phyloP scores from a whole-genome alignment of 1,140 invertebrate species.

The Atta texana region DNA sequence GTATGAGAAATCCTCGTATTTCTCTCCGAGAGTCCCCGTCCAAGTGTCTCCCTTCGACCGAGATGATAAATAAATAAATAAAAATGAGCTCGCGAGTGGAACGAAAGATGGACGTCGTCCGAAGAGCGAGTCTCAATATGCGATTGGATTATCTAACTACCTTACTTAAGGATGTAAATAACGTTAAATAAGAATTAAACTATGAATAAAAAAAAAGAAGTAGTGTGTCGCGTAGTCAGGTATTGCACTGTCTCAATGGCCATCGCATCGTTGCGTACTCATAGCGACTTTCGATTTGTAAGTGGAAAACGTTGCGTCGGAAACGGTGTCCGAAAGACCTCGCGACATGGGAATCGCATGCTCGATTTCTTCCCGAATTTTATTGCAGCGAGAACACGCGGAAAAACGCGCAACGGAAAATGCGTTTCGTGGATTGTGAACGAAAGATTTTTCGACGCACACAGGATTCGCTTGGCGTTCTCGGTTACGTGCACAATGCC shows the following conservation, averaged over 20 bases:
- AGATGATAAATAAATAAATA: conserved; percentile 62
- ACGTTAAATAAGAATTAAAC: conserved; percentile 53
- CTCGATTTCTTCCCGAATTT: not conserved
- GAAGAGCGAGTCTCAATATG: conserved; percentile 23
- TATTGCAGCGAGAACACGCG: not conserved
- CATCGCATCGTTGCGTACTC: conserved; percentile 27
- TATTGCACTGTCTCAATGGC: conserved; percentile 68
- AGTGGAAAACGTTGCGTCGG: not conserved
- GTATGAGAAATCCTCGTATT: not conserved
- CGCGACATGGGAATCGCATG: not conserved
- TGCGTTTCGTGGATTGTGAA: not conserved
- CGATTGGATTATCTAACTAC: conserved; percentile 37
- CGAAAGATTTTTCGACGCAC: not conserved
- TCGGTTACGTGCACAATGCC: not conserved
- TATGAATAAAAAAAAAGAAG: conserved; percentile 33
- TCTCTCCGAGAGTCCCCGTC: not conserved
- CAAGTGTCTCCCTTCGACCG: not conserved
- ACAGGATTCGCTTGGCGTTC: not conserved
- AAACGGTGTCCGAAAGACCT: not conserved
- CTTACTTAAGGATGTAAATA: conserved; percentile 25
- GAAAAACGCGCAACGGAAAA: not conserved
- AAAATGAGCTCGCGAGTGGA: conserved; percentile 30
- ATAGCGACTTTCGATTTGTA: not conserved
- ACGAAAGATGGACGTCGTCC: conserved; percentile 15
- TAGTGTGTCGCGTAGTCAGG: conserved; percentile 41